Base-by-base conservation (phyloP, 2,113 vertebrate genomes). In the Puntigrus tetrazona region DNA sequence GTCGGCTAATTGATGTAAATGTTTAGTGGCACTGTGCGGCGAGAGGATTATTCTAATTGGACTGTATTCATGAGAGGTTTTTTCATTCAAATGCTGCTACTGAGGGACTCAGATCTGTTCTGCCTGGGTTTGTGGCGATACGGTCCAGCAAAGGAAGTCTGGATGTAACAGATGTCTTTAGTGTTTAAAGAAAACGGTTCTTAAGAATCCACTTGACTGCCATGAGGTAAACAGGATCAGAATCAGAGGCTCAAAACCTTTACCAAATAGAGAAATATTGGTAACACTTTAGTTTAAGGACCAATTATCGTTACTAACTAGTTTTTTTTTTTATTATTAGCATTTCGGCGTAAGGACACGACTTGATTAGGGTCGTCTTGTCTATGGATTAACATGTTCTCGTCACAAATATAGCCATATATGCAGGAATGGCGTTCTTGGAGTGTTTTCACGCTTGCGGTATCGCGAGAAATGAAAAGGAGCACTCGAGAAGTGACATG, bases 1-100 rank as follows among this genome's bases (percentile, higher is more conserved):
- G 83, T 89, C 90, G 91, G 89, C 86, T 91, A 93, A 94, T 92
- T 74, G 88, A 93, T 92, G 92, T 88, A 92, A 94, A 92, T 92
- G 83, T 92, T 93, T 93, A 89, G 90, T 92, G 92, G 89, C 91
- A 88, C 77, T 1, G 83, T 77, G 74, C 69, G 75, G 79, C 13
- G 16, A 92, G 90, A 86, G 81, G 89, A 91, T 90, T 90, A 85
- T 87, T 74, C 72, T 91, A 89, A 93, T 91, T 92, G 88, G 85
- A 81, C 55, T 85, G 84, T 88, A 88, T 91, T 90, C 84, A 90
- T 88, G 85, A 87, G 77, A 65, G 55, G 77, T 85, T 84, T 84
- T 52, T 74, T 63, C 41, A 76, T 76, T 76, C 34, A 76, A 84
- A 75, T 59, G 10, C 1, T 8, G 77, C 31, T 67, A 13, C 75